Evolutionary conservation across 2,113 vertebrate species (phyloP), one percentile per base, ranked within the genome.

Genomic region (Chloropsis hardwickii): DNA sequence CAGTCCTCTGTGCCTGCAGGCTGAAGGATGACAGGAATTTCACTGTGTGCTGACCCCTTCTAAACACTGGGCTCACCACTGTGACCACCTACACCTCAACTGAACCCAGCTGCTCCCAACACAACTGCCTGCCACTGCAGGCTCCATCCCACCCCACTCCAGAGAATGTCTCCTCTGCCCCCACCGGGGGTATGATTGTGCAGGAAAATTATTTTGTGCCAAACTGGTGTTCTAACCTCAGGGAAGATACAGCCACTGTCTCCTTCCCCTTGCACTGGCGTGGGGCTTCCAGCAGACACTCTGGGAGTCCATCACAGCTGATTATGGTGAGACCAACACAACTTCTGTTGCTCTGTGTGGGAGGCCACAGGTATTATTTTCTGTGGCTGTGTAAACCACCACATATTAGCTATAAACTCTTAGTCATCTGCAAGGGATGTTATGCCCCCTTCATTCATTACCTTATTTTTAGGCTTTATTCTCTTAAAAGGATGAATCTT

Each of bases 321-420:
- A 11, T 40, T 19, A 22, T 39, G 47, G 42, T 42, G n/a, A 91
- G 74, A 89, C 24, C 37, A 67, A 12, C n/a, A 40, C 0, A 0
- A 7, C 53, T 84, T 44, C 18, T n/a, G 12, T 23, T 69, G 23
- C 22, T 85, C 39, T 42, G 13, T 21, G 88, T 80, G 88, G 66
- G 70, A 91, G 35, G 80, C 77, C 87, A 62, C 18, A 86, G 69
- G 25, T 86, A 27, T 76, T 83, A 42, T 80, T 66, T 65, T 82
- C 4, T 5, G 48, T 84, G 86, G 54, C 66, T 81, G 33, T 57
- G 47, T 39, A 70, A 81, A 56, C 35, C 20, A 76, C 42, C 48
- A 82, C 23, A 40, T 42, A 92, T 64, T 37, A 76, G 47, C 21
- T 10, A 31, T 67, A 86, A 86, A 61, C 28, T 53, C 67, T 87